Percentiles rank a stretch among this genome's conserved stretches.
Conservation (phyloP, 2,797 vertebrate species). For the Protonibea diacanthus region DNA sequence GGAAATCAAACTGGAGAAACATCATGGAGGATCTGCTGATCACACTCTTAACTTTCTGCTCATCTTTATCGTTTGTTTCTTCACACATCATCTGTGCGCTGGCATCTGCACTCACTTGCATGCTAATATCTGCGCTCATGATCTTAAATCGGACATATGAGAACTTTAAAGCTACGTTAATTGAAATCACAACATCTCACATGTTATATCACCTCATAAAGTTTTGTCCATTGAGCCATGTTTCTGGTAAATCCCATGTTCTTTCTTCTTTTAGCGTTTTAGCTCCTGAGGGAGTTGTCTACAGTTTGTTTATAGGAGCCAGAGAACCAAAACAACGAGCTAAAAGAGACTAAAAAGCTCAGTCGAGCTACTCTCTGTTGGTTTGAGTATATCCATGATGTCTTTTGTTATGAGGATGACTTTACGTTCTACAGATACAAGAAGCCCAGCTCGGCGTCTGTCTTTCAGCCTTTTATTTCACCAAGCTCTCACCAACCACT, state of each 20-base stretch:
- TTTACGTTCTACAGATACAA: neutral
- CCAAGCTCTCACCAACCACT: too few species aligned
- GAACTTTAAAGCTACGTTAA: neutral
- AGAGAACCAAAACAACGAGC: conserved; percentile 1
- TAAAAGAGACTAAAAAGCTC: neutral
- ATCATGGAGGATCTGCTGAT: neutral
- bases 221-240: neutral
- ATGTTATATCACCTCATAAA: neutral
- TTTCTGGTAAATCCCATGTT: neutral
- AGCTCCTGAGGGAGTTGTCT: neutral
- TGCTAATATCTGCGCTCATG: neutral
- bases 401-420: neutral
- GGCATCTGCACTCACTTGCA: conserved; percentile 30
- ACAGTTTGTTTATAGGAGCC: neutral
- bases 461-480: too few species aligned
- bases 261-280: neutral
- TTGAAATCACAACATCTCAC: conserved; percentile 10
- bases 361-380: neutral
- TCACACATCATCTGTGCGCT: conserved; percentile 52
- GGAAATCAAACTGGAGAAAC: conserved; percentile 11
- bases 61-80: conserved; percentile 45
- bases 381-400: too few species aligned
- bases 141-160: conserved; percentile 7
- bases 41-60: neutral
- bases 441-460: too few species aligned